Evolutionary conservation across 2,797 vertebrate species (phyloP).

Genomic region (Varecia variegata): DNA sequence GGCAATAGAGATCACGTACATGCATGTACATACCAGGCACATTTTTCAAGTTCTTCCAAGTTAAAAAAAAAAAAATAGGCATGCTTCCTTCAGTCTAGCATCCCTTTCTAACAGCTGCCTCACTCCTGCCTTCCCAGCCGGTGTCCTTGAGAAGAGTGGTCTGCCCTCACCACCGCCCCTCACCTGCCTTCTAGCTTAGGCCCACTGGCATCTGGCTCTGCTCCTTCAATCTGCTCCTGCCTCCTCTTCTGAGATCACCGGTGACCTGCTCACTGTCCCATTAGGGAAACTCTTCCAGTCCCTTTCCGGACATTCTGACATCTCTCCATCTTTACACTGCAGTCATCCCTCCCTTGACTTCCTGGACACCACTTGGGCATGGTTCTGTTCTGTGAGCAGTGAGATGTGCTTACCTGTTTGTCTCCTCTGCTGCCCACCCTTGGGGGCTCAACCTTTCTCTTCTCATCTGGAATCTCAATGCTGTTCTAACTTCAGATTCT

Average conservation of each 20-base stretch:
- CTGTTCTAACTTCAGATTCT: neutral
- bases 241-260: neutral
- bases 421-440: neutral
- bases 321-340: neutral
- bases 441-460: neutral
- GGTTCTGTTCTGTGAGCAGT: neutral
- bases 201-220: neutral
- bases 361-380: accelerated
- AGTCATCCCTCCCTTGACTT: neutral
- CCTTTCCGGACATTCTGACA: neutral
- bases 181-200: neutral
- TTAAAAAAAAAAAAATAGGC: neutral
- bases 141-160: neutral
- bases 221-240: neutral
- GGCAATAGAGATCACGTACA: too few species aligned
- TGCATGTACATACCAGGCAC: neutral
- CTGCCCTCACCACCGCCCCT: neutral
- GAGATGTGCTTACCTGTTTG: neutral
- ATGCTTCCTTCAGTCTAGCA: neutral
- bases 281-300: neutral
- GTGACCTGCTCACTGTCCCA: neutral
- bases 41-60: neutral
- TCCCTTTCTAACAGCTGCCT: neutral
- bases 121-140: neutral
- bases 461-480: neutral